phyloP scores from a whole-genome alignment of 2,113 vertebrate genomes.

The Mohoua ochrocephala region DNA sequence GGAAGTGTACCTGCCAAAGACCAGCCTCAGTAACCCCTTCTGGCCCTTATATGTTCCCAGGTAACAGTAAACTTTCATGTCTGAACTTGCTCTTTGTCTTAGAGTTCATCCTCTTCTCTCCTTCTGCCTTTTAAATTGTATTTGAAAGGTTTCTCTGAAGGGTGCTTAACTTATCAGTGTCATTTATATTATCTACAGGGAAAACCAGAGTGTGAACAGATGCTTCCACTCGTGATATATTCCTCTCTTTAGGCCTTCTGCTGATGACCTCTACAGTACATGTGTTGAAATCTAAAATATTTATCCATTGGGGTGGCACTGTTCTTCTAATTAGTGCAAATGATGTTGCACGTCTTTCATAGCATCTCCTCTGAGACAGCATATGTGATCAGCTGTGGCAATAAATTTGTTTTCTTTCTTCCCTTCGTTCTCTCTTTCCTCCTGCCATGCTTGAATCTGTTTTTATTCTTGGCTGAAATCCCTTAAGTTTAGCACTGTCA shows the following conservation, averaged over 20 bases:
- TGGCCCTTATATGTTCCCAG: neutral
- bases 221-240: neutral
- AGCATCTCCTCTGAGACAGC: neutral
- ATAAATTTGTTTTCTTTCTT: neutral
- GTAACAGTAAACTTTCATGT: neutral
- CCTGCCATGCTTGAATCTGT: neutral
- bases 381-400: neutral
- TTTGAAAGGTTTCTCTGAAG: neutral
- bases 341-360: constrained; percentile 21
- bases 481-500: constrained; percentile 5
- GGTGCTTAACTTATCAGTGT: neutral
- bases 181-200: neutral
- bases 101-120: neutral
- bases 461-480: neutral
- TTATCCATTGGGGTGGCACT: neutral
- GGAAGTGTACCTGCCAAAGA: neutral
- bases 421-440: neutral
- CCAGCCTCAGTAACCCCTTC: neutral
- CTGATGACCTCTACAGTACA: constrained; percentile 11
- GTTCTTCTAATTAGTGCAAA: constrained; percentile 55
- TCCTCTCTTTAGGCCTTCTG: constrained; percentile 15
- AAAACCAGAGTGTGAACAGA: neutral
- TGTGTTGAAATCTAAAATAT: constrained; percentile 42
- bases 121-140: neutral
- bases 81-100: neutral